phyloP scores from a whole-genome alignment of 2,113 vertebrate species.

The Seriola rivoliana region DNA sequence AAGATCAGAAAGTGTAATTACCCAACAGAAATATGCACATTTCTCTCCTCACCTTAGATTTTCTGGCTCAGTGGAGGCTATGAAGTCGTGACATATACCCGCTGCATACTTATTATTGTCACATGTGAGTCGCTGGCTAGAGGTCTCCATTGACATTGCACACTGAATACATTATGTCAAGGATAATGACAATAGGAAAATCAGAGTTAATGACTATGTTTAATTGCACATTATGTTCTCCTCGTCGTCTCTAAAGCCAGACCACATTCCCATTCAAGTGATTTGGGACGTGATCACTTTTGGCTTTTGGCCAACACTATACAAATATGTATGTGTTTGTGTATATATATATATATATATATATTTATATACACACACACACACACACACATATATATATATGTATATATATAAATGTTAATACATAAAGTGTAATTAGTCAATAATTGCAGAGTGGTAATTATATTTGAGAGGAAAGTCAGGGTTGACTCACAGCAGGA shows the following conservation, averaged over 20 bases:
- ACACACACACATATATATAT: too few species aligned
- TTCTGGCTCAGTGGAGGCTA: constrained; percentile 43
- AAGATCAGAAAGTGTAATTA: constrained; percentile 46
- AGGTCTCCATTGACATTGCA: constrained; percentile 67
- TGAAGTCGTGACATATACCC: constrained; percentile 36
- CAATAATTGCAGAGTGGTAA: constrained; percentile 86
- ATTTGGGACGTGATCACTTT: too few species aligned
- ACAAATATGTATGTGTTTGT: too few species aligned
- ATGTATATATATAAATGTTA: too few species aligned
- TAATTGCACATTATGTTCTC: constrained; percentile 29
- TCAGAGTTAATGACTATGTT: constrained; percentile 66
- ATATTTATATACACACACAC: neutral
- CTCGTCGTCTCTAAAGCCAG: constrained; percentile 7
- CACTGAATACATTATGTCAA: constrained; percentile 65
- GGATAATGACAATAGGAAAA: constrained; percentile 72
- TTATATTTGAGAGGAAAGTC: constrained; percentile 84
- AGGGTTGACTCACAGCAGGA: constrained; percentile 80
- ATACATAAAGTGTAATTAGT: constrained; percentile 85
- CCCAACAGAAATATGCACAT: constrained; percentile 23
- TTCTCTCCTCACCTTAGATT: constrained; percentile 49
- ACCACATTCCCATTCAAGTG: too few species aligned
- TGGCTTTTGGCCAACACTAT: too few species aligned
- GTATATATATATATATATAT: neutral
- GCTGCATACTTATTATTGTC: constrained; percentile 46
- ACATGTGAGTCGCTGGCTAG: constrained; percentile 45